Evolutionary conservation across 2,113 vertebrate species (phyloP).

Genomic region (Piliocolobus tephrosceles): DNA sequence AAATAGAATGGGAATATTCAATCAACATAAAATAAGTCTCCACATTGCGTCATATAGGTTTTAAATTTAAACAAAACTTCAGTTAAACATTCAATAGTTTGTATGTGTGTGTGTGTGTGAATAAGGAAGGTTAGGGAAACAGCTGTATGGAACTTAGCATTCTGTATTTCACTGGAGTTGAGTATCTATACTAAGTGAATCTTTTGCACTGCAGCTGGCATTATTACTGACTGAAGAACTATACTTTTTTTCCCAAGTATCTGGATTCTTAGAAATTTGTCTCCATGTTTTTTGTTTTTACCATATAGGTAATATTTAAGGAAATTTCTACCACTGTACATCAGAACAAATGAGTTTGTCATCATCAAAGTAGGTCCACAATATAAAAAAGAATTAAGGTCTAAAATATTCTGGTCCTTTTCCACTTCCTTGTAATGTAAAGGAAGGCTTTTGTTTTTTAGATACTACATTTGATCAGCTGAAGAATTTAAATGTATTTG

Average conservation of each 20-base stretch:
- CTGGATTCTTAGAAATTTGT: slow-evolving; percentile 69
- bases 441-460: neutral
- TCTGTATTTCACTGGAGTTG: slow-evolving; percentile 56
- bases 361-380: neutral
- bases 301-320: slow-evolving; percentile 47
- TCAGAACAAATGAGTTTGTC: neutral
- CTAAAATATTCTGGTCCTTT: neutral
- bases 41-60: neutral
- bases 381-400: neutral
- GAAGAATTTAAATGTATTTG: neutral
- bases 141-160: slow-evolving; percentile 64
- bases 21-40: neutral
- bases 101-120: neutral
- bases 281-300: slow-evolving; percentile 50
- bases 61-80: neutral
- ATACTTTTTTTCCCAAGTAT: slow-evolving; percentile 55
- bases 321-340: slow-evolving; percentile 19
- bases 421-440: neutral
- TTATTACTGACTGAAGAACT: slow-evolving; percentile 78
- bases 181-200: slow-evolving; percentile 67
- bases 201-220: slow-evolving; percentile 75
- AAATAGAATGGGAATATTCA: neutral
- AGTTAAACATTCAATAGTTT: neutral
- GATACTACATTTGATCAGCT: neutral
- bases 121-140: neutral